Percentiles rank a stretch among this genome's conserved stretches.
Conservation (phyloP, 2,113 vertebrate species). For the Anolis sagrei region DNA sequence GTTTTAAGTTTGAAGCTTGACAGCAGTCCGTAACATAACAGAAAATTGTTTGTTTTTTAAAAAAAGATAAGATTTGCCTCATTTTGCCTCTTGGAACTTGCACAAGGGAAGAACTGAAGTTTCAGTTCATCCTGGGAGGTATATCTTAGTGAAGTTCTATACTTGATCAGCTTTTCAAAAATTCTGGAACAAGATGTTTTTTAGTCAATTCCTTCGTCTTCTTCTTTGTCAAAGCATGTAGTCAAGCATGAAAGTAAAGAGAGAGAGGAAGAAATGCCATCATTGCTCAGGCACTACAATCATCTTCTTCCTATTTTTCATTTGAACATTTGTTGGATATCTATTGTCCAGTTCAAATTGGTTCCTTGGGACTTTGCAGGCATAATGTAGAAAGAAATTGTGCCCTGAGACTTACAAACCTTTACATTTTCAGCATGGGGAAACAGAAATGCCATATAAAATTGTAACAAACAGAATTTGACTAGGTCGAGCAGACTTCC, state of each 20-base stretch:
- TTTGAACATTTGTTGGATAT: background rate
- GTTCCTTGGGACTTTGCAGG: background rate
- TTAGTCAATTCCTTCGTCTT: too few relatives aligned
- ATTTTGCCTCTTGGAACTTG: background rate
- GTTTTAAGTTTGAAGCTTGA: background rate
- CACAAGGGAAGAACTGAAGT: background rate
- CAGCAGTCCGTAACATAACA: background rate
- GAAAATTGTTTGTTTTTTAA: background rate
- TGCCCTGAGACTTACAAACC: slow-evolving; percentile 14
- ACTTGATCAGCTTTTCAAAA: background rate
- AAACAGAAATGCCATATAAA: background rate
- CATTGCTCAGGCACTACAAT: background rate
- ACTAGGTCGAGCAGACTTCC: slow-evolving; percentile 28
- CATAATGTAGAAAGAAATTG: background rate
- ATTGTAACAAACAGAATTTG: slow-evolving; percentile 25
- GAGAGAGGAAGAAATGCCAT: background rate
- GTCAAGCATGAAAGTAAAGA: background rate
- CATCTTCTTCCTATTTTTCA: background rate
- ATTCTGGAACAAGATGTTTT: background rate
- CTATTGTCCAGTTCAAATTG: slow-evolving; percentile 9
- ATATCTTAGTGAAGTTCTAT: background rate
- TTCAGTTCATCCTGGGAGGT: background rate
- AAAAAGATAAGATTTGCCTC: background rate
- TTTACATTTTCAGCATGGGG: background rate
- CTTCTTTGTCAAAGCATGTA: background rate